Base-by-base conservation (phyloP, 1,140 invertebrate genomes). In the Reticulitermes speratus region DNA sequence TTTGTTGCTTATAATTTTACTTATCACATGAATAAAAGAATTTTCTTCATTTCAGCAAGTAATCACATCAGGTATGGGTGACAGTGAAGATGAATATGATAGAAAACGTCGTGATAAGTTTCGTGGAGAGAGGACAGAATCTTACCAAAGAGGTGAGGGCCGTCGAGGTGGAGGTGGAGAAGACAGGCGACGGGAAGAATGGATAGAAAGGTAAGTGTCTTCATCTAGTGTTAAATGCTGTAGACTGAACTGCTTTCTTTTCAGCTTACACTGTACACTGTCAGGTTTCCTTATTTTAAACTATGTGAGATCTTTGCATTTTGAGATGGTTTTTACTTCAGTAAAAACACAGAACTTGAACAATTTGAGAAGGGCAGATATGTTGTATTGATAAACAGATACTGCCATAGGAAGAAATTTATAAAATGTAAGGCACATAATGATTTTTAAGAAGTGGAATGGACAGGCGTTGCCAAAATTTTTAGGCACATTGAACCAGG, bases 31-130 rank as follows among this genome's bases (percentile, higher is more conserved):
- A 75, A 55, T 55, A 30, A 30, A n/a, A 75, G n/a, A 8, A 30
- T 30, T 44, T 83, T 23, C 7, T 38, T 83, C 1, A 23, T 83
- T 84, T 44, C 45, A 52, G 44, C 55, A 30, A 52, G 23, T 83
- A 25, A n/a, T 32, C 45, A 21, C 44, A 12, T 19, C 23, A 59
- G 45, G 5, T 44, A 98, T 98, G 97, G 97, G 92, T 87, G 97
- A 98, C 90, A 97, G 96, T 88, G 97, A 98, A 90, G 97, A 98
- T 91, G 97, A 98, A 90, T 97, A 97, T 89, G 96, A 97, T 90
- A 93, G 96, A 45, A 97, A 97, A 90, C 91, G 96, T 81, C 92
- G 97, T 55, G 97, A 98, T 88, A 98, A 98, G 90, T 98, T 98
- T 89, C 93, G 96, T 84, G 97, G 96, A 16, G 97, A 98, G 92